Evolutionary conservation across 2,888 invertebrate species (phyloP).

Genomic region (Hirtodrosophila alboralis): DNA sequence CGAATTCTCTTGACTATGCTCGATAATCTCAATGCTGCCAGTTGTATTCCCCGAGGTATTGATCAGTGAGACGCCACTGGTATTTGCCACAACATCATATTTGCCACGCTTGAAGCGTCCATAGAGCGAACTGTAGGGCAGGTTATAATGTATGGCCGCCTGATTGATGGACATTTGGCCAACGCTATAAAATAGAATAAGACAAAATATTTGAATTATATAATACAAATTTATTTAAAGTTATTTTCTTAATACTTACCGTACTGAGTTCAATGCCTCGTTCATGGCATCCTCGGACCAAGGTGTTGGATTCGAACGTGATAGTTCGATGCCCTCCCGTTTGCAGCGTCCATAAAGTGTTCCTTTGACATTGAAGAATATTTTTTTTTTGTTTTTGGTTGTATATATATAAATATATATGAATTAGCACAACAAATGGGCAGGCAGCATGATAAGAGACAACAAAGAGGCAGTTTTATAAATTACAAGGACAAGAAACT

Average conservation of each 20-base stretch:
- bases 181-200: constrained; percentile 85
- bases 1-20: constrained; percentile 84
- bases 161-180: constrained; percentile 97
- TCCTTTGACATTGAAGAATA: constrained; percentile 84
- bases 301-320: constrained; percentile 94
- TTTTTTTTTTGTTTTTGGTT: too few relatives aligned
- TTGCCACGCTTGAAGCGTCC: constrained; percentile 95
- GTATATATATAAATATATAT: too few relatives aligned
- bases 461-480: too few relatives aligned
- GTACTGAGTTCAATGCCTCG: constrained; percentile 94
- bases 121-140: constrained; percentile 95
- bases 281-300: constrained; percentile 98
- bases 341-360: constrained; percentile 95
- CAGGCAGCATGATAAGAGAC: neutral
- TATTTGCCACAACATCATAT: constrained; percentile 86
- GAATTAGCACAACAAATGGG: constrained; percentile 41
- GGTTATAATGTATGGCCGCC: constrained; percentile 95
- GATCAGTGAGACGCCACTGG: constrained; percentile 80
- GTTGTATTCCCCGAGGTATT: constrained; percentile 83
- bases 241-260: constrained; percentile 85
- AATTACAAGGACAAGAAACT: too few relatives aligned
- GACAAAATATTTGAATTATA: neutral
- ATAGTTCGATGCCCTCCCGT: constrained; percentile 94
- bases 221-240: neutral
- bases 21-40: constrained; percentile 84